These are phyloP conservation scores for Diabrotica undecimpunctata DNA, from an alignment of 1,140 invertebrate species.

Conservation along the genomic window DNA sequence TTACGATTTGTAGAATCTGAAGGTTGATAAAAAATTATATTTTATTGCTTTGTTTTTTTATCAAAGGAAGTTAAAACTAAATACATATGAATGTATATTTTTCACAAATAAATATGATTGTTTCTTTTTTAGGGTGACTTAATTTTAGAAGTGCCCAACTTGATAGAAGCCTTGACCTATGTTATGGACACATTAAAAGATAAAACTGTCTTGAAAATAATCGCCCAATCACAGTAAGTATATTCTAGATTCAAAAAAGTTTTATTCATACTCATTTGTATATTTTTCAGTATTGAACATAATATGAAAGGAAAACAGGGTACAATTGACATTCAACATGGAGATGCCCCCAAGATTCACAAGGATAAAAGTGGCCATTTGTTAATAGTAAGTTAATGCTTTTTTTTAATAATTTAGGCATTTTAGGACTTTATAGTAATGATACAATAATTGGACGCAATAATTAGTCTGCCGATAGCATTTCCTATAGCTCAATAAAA, in stretches of 20 bases:
- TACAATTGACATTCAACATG: constrained; percentile 72
- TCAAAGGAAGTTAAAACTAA: too few relatives aligned
- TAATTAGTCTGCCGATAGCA: too few relatives aligned
- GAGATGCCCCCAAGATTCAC: constrained; percentile 61
- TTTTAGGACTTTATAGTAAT: too few relatives aligned
- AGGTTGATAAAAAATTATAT: too few relatives aligned
- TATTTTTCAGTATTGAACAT: constrained; percentile 69
- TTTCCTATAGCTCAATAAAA: too few relatives aligned
- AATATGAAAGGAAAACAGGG: constrained; percentile 76
- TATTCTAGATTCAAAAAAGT: not conserved
- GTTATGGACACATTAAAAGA: constrained; percentile 73
- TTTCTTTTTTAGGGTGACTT: constrained; percentile 68
- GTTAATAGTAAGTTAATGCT: constrained; percentile 64
- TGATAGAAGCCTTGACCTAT: constrained; percentile 80
- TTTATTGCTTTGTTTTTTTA: too few relatives aligned
- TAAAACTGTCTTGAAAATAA: constrained; percentile 65
- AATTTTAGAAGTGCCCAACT: constrained; percentile 74
- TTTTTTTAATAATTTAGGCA: not conserved
- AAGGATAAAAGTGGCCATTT: constrained; percentile 81
- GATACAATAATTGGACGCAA: too few relatives aligned
- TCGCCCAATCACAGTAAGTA: constrained; percentile 71
- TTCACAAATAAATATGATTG: too few relatives aligned
- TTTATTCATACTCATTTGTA: constrained; percentile 4
- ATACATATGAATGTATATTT: too few relatives aligned
- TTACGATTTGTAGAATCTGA: too few relatives aligned